phyloP scores from a whole-genome alignment of 2,113 vertebrate genomes.

The Lasiurus cinereus region DNA sequence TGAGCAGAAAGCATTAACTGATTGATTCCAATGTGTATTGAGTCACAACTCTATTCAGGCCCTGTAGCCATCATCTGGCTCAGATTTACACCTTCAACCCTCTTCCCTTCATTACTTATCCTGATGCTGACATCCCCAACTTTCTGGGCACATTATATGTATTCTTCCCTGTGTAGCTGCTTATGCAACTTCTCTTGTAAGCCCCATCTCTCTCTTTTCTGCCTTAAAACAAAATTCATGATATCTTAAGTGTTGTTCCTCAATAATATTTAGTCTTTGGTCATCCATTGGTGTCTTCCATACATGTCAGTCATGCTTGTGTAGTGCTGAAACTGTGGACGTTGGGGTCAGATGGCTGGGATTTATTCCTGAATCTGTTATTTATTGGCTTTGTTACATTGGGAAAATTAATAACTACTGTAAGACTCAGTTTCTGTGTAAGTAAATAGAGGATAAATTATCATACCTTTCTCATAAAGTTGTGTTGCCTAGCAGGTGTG shows the following conservation, averaged over 20 bases:
- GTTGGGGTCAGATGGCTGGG: neutral
- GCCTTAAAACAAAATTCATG: conserved; percentile 25
- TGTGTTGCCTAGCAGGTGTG: neutral
- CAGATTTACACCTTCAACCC: rapidly evolving
- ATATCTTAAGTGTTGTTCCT: neutral
- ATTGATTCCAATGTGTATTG: neutral
- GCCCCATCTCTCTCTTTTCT: neutral
- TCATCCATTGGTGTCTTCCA: neutral
- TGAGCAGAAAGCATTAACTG: neutral
- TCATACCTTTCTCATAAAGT: neutral
- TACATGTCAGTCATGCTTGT: neutral
- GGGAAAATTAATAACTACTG: neutral
- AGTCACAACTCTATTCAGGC: neutral
- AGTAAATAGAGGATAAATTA: neutral
- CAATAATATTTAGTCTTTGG: neutral
- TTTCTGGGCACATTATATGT: neutral
- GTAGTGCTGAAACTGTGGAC: neutral
- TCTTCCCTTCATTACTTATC: neutral
- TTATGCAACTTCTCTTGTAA: neutral
- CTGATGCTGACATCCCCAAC: too few species aligned
- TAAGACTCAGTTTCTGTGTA: neutral
- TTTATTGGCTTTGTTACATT: neutral
- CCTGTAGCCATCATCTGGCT: neutral
- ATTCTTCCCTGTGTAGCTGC: neutral
- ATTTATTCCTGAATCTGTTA: neutral